Percentiles rank a stretch among this genome's conserved stretches.
phyloP scores from a whole-genome alignment of 2,113 vertebrate species.

The Corythaeola cristata region DNA sequence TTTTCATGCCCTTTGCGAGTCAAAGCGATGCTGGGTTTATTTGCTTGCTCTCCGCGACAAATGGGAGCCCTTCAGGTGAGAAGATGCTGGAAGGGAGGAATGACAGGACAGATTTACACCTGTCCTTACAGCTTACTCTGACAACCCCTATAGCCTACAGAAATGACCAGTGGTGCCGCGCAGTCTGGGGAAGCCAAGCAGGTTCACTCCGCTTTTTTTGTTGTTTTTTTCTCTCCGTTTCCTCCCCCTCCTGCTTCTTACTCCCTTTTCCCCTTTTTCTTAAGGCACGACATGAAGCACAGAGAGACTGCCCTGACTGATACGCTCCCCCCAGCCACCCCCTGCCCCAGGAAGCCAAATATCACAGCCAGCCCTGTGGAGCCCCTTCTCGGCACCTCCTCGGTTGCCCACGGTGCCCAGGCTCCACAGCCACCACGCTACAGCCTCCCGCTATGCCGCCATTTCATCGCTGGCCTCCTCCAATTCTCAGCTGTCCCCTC shows the following conservation, averaged over 20 bases:
- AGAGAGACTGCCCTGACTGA: constrained; percentile 73
- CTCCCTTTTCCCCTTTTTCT: not conserved
- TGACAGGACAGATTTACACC: constrained; percentile 93
- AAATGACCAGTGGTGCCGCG: constrained; percentile 92
- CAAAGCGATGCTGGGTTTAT: constrained; percentile 68
- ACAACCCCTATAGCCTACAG: constrained; percentile 85
- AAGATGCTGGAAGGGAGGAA: constrained; percentile 79
- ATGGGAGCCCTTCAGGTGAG: constrained; percentile 88
- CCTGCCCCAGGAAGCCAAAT: not conserved
- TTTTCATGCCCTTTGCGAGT: constrained; percentile 51
- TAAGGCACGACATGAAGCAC: not conserved
- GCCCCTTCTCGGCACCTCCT: not conserved
- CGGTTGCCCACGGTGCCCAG: not conserved
- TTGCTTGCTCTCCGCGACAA: constrained; percentile 75
- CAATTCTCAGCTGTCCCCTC: not conserved
- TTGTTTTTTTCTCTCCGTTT: not conserved
- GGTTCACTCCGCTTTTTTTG: constrained; percentile 36
- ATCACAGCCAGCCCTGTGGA: not conserved
- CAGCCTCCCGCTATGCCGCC: not conserved
- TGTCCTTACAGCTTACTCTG: constrained; percentile 82
- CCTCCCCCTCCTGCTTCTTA: not conserved
- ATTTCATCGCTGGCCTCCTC: not conserved
- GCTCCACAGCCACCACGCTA: not conserved
- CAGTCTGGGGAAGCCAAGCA: constrained; percentile 87
- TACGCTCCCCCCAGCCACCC: not conserved